These are phyloP conservation scores for Smittia sp. DNA, from an alignment of 2,888 invertebrate species.

Conservation along the genomic window DNA sequence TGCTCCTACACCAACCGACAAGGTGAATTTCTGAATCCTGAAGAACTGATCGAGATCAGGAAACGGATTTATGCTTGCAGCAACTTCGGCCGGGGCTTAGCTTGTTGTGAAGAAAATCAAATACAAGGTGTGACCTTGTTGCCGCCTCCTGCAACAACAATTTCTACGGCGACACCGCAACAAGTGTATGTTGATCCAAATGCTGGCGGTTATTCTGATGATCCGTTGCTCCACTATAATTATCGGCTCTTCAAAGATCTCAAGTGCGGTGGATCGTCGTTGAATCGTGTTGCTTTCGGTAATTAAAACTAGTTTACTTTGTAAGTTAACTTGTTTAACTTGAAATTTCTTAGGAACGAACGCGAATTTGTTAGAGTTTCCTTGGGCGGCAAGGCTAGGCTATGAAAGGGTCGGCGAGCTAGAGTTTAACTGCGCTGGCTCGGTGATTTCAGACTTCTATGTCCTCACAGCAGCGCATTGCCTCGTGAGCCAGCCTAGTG, in stretches of 20 bases:
- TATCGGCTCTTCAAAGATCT: conserved; percentile 15
- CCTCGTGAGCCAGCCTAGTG: not conserved
- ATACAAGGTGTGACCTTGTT: not conserved
- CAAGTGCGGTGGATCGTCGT: conserved; percentile 7
- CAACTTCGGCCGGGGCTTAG: not conserved
- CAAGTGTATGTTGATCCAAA: not conserved
- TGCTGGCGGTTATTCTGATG: not conserved
- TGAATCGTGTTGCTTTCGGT: conserved; percentile 16
- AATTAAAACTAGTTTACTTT: not conserved
- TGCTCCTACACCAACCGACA: not conserved
- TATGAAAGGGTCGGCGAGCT: not conserved
- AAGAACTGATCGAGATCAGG: not conserved
- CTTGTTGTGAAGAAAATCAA: not conserved
- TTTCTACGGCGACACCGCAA: not conserved
- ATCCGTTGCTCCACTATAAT: not conserved
- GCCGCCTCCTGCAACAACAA: not conserved
- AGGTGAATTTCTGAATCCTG: not conserved
- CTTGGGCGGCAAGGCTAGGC: conserved; percentile 20
- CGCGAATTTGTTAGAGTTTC: conserved; percentile 12
- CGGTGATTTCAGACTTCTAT: conserved; percentile 27
- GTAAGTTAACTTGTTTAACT: not conserved
- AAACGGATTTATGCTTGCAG: not conserved
- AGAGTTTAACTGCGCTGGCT: not conserved
- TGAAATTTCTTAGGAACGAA: not conserved
- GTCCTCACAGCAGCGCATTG: conserved; percentile 34